phyloP scores from a whole-genome alignment of 1,140 invertebrate genomes.

The Drosophila setifemur region DNA sequence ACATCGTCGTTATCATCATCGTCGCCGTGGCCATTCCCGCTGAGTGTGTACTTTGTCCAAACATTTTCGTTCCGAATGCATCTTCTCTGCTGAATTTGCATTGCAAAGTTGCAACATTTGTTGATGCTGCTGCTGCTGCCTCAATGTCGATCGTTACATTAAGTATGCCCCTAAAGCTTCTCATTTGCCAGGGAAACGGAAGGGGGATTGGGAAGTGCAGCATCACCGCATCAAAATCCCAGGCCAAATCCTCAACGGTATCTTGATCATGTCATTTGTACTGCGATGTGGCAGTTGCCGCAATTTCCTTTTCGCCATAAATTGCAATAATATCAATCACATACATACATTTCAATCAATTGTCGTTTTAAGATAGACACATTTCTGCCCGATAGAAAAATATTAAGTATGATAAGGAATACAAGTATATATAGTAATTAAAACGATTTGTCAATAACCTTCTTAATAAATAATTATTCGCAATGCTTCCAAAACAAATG shows the following conservation, averaged over 20 bases:
- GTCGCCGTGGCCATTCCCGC: slow-evolving; percentile 31
- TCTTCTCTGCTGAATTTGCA: slow-evolving; percentile 46
- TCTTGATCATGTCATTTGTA: slow-evolving; percentile 72
- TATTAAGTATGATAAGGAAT: too few species aligned
- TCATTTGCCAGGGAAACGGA: slow-evolving; percentile 41
- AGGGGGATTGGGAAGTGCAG: slow-evolving; percentile 13
- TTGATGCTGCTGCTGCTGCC: slow-evolving; percentile 10
- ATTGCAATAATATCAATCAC: slow-evolving; percentile 66
- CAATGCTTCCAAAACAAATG: too few species aligned
- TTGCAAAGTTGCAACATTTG: slow-evolving; percentile 52
- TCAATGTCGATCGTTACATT: slow-evolving; percentile 72
- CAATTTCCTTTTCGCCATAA: slow-evolving; percentile 63
- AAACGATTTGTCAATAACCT: too few species aligned
- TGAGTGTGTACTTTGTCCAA: slow-evolving; percentile 24
- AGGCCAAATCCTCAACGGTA: slow-evolving; percentile 39
- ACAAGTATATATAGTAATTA: too few species aligned
- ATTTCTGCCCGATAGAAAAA: slow-evolving; percentile 36
- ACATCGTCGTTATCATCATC: slow-evolving; percentile 1
- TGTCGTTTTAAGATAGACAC: slow-evolving; percentile 75
- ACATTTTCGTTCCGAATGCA: slow-evolving; percentile 59
- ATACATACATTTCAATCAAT: slow-evolving; percentile 70
- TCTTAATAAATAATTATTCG: too few species aligned
- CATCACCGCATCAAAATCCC: background rate
- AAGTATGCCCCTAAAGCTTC: slow-evolving; percentile 61
- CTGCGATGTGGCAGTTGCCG: slow-evolving; percentile 26